Evolutionary conservation across 2,113 vertebrate species (phyloP), one percentile per base, ranked within the genome.

Genomic region (Zeus faber): DNA sequence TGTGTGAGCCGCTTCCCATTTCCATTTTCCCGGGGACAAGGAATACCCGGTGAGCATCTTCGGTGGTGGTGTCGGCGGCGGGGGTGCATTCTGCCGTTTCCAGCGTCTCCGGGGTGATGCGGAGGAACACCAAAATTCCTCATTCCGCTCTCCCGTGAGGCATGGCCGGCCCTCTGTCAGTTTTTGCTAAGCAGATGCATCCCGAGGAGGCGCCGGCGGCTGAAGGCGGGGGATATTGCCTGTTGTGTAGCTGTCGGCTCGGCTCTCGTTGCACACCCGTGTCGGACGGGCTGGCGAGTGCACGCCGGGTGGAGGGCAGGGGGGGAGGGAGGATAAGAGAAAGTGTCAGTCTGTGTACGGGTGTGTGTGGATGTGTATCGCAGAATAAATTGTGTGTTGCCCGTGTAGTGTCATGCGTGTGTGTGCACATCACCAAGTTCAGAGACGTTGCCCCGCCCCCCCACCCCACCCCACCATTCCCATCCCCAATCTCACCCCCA

Each of bases 221-320:
- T 86, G 87, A 89, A 89, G 81, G 86, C 76, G 72, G 76, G 59
- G 77, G 81, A 88, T 87, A 89, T 91, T 89, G 79, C 83, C 82
- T 89, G 78, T 85, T 82, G 79, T 85, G 81, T 76, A 82, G 82
- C 85, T 88, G 87, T 89, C 87, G 80, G 74, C 80, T 85, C 83
- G 79, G 74, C 79, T 86, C 82, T 87, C 49, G 70, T 66, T 80
- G 77, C 80, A 66, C 44, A 74, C 70, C 71, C 54, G 70, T 68
- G 74, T 76, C 63, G 81, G 79, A 67, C 63, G 52, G 76, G 76
- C 74, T n/a, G n/a, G n/a, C n/a, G n/a, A n/a, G n/a, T 21, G 29
- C 29, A 37, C 33, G 31, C 13, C 31, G 8, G n/a, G 46, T 26
- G 25, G 16, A 16, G 10, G 20, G 3, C 25, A 7, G 40, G 10